A percentile compares a stretch with the other conserved stretches of the same genome.
Evolutionary conservation across 2,797 vertebrate genomes (phyloP).

Genomic region (Peromyscus nudipes): DNA sequence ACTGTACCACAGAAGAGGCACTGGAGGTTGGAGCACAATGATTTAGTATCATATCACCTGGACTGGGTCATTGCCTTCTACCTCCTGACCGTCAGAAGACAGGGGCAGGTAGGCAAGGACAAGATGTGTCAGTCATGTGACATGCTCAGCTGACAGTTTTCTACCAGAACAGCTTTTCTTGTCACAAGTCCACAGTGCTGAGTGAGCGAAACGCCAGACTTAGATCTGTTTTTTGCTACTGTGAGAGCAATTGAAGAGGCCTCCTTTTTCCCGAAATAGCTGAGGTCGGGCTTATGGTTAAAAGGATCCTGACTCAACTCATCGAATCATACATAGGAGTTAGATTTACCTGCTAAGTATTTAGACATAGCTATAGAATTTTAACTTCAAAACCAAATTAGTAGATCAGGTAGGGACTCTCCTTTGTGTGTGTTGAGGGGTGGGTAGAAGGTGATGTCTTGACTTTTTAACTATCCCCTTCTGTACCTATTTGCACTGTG

Average conservation of each 20-base stretch:
- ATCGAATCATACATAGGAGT: background rate
- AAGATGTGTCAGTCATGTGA: background rate
- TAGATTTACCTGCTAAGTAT: background rate
- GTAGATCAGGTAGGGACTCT: background rate
- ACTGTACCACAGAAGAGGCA: background rate
- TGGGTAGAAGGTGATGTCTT: background rate
- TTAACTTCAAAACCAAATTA: conserved; percentile 23
- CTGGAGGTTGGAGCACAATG: background rate
- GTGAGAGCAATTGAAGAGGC: background rate
- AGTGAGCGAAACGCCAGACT: background rate
- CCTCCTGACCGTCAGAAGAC: background rate
- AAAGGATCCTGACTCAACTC: background rate
- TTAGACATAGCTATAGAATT: background rate
- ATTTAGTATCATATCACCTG: background rate
- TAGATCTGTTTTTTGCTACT: rapidly evolving
- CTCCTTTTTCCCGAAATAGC: background rate
- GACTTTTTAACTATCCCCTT: background rate
- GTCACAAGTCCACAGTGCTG: background rate
- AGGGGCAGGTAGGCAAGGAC: background rate
- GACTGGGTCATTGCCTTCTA: background rate
- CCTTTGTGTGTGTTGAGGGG: background rate
- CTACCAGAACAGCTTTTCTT: background rate
- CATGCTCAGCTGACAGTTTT: background rate
- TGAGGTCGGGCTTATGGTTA: background rate
- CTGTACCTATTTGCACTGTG: background rate